Evolutionary conservation across 2,888 invertebrate species (phyloP).

Genomic region (Rotaria socialis): DNA sequence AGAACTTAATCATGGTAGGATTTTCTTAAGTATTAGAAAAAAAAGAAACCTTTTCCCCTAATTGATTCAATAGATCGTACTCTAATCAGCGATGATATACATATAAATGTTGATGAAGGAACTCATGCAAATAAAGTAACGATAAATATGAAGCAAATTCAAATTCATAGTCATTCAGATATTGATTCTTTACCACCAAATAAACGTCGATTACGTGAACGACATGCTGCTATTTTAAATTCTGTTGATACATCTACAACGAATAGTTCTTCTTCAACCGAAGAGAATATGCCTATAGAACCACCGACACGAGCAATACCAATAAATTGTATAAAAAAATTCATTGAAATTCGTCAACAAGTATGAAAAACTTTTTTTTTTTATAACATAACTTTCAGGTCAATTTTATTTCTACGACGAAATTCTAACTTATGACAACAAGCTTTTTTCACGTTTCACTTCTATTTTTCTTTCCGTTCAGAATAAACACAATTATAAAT

Average conservation of each 20-base stretch:
- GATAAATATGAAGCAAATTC: background rate
- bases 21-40: too few species aligned
- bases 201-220: slow-evolving; percentile 41
- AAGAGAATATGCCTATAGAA: background rate
- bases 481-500: too few species aligned
- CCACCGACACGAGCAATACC: background rate
- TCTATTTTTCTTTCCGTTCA: too few species aligned
- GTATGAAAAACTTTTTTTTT: background rate
- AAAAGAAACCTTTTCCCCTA: too few species aligned
- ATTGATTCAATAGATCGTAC: background rate
- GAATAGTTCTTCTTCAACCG: background rate
- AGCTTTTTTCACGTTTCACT: too few species aligned
- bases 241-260: background rate
- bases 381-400: too few species aligned
- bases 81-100: background rate
- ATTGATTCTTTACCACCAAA: slow-evolving; percentile 19
- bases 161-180: background rate
- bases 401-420: too few species aligned
- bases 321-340: slow-evolving; percentile 5
- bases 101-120: background rate
- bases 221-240: background rate
- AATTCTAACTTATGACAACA: too few species aligned
- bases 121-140: background rate
- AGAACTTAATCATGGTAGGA: background rate
- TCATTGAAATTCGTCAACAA: background rate